Evolutionary conservation across 2,113 vertebrate species (phyloP), one percentile per base, ranked within the genome.

Genomic region (Capreolus pygargus): DNA sequence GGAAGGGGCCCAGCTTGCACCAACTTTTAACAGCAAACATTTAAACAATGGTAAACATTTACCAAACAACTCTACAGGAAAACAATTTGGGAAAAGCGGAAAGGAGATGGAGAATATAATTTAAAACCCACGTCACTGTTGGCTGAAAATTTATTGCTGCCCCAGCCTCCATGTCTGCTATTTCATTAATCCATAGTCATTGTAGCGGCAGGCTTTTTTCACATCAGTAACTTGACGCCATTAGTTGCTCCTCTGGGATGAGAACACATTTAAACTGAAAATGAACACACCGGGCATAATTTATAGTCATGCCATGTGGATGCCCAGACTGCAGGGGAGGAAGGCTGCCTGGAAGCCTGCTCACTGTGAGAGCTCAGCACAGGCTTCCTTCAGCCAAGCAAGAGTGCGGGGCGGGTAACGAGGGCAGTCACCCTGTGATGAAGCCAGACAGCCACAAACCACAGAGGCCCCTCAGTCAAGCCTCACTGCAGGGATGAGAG

Each of bases 211-310:
- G 98, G 92, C 95, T 95, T 97, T 98, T 96, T 97, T 98, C 98
- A 98, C 98, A 97, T 96, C 97, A 97, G 97, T 98, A 98, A 98
- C 97, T 96, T 98, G 98, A 98, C 76, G 97, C 98, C 98, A 97
- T 98, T 98, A 98, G 98, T 98, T 88, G 98, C 98, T 97, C 98
- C 97, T 98, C 97, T 79, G 96, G 96, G 96, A 97, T 76, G 98
- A 98, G 98, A 99, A 97, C 93, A 97, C 97, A 95, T 98, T 98
- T 98, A 81, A 95, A 97, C 97, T 97, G 98, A 98, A 98, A 98
- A 98, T 96, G 95, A 98, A 98, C 97, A 97, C 45, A 89, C 97
- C 74, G 98, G 94, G 97, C 0, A 0, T 98, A 98, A 98, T 98
- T 98, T 98, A 98, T 97, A 97, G 96, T 92, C 89, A 1, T 25